Base-by-base conservation (phyloP, 2,888 invertebrate genomes). In the Eupithecia subfuscata region DNA sequence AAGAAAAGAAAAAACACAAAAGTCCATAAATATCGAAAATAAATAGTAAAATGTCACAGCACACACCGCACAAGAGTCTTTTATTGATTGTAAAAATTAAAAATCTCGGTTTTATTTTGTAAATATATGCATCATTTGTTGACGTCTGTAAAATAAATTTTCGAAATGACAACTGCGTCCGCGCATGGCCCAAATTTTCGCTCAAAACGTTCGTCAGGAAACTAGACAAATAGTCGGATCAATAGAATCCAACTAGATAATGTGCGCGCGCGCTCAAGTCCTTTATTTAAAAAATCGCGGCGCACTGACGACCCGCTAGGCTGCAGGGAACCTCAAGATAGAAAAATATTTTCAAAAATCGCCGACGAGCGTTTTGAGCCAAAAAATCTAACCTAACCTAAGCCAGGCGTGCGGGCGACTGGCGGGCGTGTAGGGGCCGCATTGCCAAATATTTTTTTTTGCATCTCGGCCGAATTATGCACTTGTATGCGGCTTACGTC, bases 311-410 rank as follows among this genome's bases (percentile, higher is more conserved):
- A 87, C 84, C 85, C 84, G 86, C 89, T 87, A 87, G 87, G 84
- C 85, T 85, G 86, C 87, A 89, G 91, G 91, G 91, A 90, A 89
- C 85, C 85, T 85, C 87, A 88, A 89, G 88, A 90, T 87, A 90
- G 85, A 87, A 88, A 88, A 89, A 91, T 90, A 89, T 84, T 92
- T 93, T 92, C 92, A 93, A 93, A 93, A 93, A 90, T 92, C 86
- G 84, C 87, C 92, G 93, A 91, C 92, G 93, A 94, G 90, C 94
- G 92, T 93, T 95, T 93, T 93, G 92, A 93, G 94, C 93, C 94
- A 93, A 95, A 94, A 94, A 94, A 94, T 95, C 95, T 95, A 95
- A 95, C 95, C 95, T 94, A 95, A 94, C 94, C 95, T 95, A 95
- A 95, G 93, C 94, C 94, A 89, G 93, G 90, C 94, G 94, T 90